Evolutionary conservation across 2,113 vertebrate species (phyloP).

Genomic region (Labrus mixtus): DNA sequence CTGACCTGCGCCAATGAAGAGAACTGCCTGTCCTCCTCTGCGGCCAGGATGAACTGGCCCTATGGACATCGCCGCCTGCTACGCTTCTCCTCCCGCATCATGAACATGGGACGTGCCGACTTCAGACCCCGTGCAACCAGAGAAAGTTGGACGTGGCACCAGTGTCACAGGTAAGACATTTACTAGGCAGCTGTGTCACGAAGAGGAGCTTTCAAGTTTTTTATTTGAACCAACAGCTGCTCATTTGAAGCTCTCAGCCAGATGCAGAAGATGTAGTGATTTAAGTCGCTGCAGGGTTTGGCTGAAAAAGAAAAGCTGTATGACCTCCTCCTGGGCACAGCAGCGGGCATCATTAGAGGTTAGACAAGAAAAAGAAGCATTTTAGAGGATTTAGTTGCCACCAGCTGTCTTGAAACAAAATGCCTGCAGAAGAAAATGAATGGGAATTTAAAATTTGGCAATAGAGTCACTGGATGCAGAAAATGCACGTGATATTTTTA

Average conservation of each 20-base stretch:
- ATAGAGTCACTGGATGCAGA: constrained; percentile 21
- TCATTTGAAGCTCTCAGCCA: constrained; percentile 18
- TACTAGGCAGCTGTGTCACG: background rate
- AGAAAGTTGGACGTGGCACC: constrained; percentile 96
- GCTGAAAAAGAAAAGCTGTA: constrained; percentile 10
- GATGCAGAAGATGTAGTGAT: constrained; percentile 19
- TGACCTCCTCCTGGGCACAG: constrained; percentile 1
- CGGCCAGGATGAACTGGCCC: constrained; percentile 92
- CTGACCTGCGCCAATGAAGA: constrained; percentile 96
- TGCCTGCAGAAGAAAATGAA: constrained; percentile 31
- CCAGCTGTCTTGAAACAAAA: background rate
- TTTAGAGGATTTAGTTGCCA: background rate
- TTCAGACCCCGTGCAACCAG: constrained; percentile 90
- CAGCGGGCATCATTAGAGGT: constrained; percentile 6
- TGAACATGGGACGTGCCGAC: constrained; percentile 93
- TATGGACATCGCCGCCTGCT: constrained; percentile 93
- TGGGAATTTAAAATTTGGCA: constrained; percentile 18
- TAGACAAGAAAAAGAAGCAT: constrained; percentile 4
- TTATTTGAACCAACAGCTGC: constrained; percentile 17
- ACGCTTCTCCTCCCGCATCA: constrained; percentile 97
- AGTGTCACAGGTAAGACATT: constrained; percentile 91
- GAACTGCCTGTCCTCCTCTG: constrained; percentile 93
- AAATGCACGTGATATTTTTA: constrained; percentile 1
- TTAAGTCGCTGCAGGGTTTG: constrained; percentile 30
- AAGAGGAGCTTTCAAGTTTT: constrained; percentile 16